Percentiles rank a stretch among this genome's conserved stretches.
These are phyloP conservation scores for Metopia argyrocephala DNA, from an alignment of 2,888 invertebrate species.

Conservation along the genomic window DNA sequence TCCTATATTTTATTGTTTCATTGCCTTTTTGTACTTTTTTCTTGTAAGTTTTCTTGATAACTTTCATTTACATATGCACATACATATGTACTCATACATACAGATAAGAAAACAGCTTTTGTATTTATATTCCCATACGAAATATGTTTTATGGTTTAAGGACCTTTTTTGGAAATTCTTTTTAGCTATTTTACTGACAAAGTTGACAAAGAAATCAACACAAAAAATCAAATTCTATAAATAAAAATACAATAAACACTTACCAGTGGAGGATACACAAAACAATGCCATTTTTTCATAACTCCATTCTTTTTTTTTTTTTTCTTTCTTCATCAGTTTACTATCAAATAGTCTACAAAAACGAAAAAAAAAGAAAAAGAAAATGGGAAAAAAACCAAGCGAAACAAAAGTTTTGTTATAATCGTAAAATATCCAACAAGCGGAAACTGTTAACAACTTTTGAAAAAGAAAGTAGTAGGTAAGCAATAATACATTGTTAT, in stretches of 20 bases:
- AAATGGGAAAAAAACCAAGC: too few species aligned
- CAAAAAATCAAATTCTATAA: background rate
- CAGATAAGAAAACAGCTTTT: constrained; percentile 19
- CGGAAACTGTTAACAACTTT: constrained; percentile 25
- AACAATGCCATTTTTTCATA: background rate
- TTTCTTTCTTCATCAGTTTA: background rate
- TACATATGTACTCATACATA: too few species aligned
- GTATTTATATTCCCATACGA: constrained; percentile 13
- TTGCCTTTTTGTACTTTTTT: too few species aligned
- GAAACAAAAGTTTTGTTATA: constrained; percentile 35
- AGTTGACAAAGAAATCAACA: background rate
- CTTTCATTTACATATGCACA: too few species aligned
- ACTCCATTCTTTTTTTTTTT: background rate
- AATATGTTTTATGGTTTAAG: constrained; percentile 27
- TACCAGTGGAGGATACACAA: constrained; percentile 2
- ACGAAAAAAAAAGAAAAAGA: constrained; percentile 6
- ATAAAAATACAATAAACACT: background rate
- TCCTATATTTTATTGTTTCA: too few species aligned
- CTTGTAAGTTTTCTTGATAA: too few species aligned
- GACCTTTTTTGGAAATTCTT: background rate
- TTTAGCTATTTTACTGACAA: background rate
- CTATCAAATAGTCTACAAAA: background rate
- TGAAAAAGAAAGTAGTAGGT: constrained; percentile 7
- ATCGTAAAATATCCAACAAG: constrained; percentile 45
- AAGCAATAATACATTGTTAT: background rate